phyloP scores from a whole-genome alignment of 2,888 invertebrate genomes.

The Dasypolia templi region DNA sequence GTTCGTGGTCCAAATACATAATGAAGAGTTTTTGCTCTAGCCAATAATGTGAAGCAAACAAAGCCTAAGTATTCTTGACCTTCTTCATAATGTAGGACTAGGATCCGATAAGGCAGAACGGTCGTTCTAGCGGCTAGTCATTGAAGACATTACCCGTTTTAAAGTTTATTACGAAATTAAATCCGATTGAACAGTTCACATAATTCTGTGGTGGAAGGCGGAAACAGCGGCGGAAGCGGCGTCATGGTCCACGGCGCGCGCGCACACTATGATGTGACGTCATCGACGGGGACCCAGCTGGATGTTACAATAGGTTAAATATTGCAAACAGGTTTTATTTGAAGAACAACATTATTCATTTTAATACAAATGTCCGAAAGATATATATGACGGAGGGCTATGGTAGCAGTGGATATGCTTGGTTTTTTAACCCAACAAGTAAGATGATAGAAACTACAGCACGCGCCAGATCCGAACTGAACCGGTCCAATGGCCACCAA shows the following conservation, averaged over 20 bases:
- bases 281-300: conserved; percentile 74
- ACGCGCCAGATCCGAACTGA: conserved; percentile 3
- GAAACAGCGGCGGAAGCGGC: conserved; percentile 87
- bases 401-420: background rate
- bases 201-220: conserved; percentile 86
- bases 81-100: conserved; percentile 53
- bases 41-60: conserved; percentile 49
- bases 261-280: conserved; percentile 84
- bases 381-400: background rate
- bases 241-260: conserved; percentile 85
- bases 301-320: conserved; percentile 64
- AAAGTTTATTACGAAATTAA: conserved; percentile 77
- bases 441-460: background rate
- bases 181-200: conserved; percentile 83
- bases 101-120: conserved; percentile 25
- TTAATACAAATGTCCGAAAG: conserved; percentile 6
- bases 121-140: conserved; percentile 27
- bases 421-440: background rate
- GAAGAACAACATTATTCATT: conserved; percentile 54
- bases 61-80: conserved; percentile 55
- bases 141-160: conserved; percentile 50
- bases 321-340: conserved; percentile 61
- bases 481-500: background rate
- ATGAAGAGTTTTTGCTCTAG: conserved; percentile 48
- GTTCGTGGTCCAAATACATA: conserved; percentile 60